These are phyloP conservation scores for Columba janthina DNA, from an alignment of 2,113 vertebrate species.

Conservation along the genomic window DNA sequence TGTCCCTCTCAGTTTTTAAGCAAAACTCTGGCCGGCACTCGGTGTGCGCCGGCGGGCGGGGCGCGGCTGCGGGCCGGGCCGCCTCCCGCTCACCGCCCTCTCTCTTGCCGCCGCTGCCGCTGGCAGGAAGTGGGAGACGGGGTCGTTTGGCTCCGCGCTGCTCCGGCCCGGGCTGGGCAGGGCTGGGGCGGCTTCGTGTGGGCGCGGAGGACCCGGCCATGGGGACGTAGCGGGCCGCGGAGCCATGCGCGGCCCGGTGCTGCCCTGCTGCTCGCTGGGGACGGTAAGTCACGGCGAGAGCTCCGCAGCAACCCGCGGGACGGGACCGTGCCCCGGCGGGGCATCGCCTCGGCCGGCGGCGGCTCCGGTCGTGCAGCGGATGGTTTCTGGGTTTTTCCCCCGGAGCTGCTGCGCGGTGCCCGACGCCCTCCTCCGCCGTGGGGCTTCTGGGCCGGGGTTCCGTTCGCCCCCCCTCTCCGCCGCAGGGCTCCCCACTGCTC, in stretches of 20 bases:
- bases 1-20: accelerated
- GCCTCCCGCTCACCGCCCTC: neutral
- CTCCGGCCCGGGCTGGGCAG: neutral
- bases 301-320: neutral
- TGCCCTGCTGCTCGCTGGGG: slow-evolving; percentile 13
- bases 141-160: neutral
- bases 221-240: slow-evolving; percentile 30
- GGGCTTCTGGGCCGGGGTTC: neutral
- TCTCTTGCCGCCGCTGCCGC: neutral
- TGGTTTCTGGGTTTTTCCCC: neutral
- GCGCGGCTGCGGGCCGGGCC: neutral
- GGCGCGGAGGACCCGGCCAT: neutral
- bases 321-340: neutral
- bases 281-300: slow-evolving; percentile 29
- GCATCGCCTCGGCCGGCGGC: neutral
- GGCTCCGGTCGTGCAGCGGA: neutral
- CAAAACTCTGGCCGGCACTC: accelerated
- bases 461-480: neutral
- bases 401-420: neutral
- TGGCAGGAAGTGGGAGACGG: slow-evolving; percentile 21
- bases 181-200: neutral
- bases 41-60: neutral
- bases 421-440: neutral
- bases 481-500: neutral
- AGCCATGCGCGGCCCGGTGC: slow-evolving; percentile 45